phyloP scores from a whole-genome alignment of 2,888 invertebrate species.

The Epirrhoe tristata region DNA sequence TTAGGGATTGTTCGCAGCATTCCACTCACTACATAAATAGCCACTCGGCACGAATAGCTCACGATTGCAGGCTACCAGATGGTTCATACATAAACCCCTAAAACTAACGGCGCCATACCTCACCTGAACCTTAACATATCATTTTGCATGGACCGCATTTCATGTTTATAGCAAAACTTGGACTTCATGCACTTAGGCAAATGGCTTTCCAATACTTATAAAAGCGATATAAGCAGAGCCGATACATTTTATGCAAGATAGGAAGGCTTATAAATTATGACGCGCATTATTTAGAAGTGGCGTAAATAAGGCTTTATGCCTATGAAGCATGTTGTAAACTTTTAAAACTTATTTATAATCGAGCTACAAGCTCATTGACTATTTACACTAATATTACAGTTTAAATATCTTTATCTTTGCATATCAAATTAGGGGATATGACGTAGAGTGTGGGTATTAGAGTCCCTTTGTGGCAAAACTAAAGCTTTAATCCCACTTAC shows the following conservation, averaged over 20 bases:
- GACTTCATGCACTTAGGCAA: slow-evolving; percentile 83
- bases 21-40: slow-evolving; percentile 37
- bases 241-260: slow-evolving; percentile 70
- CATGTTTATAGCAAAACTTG: slow-evolving; percentile 84
- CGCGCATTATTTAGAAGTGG: slow-evolving; percentile 52
- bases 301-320: slow-evolving; percentile 50
- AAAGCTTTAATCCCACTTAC: slow-evolving; percentile 23
- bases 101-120: slow-evolving; percentile 51
- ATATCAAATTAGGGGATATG: slow-evolving; percentile 6
- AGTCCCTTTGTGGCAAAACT: slow-evolving; percentile 29
- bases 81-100: slow-evolving; percentile 41
- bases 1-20: slow-evolving; percentile 47
- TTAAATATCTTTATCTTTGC: slow-evolving; percentile 7
- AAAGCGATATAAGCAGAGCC: slow-evolving; percentile 70
- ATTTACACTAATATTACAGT: background rate
- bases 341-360: slow-evolving; percentile 28
- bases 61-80: slow-evolving; percentile 47
- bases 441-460: slow-evolving; percentile 5
- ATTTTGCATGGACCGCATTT: slow-evolving; percentile 79
- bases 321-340: slow-evolving; percentile 34
- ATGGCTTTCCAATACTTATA: slow-evolving; percentile 84
- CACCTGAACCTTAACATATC: slow-evolving; percentile 78
- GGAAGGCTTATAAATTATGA: slow-evolving; percentile 72
- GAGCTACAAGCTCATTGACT: slow-evolving; percentile 9
- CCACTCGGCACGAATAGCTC: slow-evolving; percentile 45